Base-by-base conservation (phyloP, 1,140 invertebrate species). In the Lepidurus packardi region DNA sequence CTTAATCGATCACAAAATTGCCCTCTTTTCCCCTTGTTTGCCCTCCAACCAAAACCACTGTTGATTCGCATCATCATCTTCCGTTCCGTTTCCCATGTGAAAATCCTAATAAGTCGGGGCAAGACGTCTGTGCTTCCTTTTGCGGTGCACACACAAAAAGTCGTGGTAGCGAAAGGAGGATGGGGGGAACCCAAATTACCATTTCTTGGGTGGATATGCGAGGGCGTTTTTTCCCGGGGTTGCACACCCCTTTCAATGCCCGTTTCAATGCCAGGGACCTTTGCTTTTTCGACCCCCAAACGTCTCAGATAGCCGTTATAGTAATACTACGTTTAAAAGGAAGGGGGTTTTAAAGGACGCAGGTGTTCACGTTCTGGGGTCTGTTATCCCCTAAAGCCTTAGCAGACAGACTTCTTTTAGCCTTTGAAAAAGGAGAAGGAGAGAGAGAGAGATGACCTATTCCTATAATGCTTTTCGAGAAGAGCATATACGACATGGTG, bases 301-400 rank as follows among this genome's bases (percentile, higher is more conserved):
- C 53, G 53, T 65, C 53, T 65, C 53, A 65, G 9, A 65, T 65
- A 65, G 53, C 53, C 53, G 53, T 65, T 65, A 65, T 65, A 65
- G 53, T 65, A 65, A 65, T 65, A 65, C 53, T 65, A 21, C 53
- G 21, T 65, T 65, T 65, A 65, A 65, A 65, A 65, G 21, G 53
- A 21, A n/a, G 53, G 21, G 13, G 13, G 6, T 65, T 65, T 65
- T 65, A 65, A 13, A 65, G 53, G 53, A 65, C 53, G 53, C 53
- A 65, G 53, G 53, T 65, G 53, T 65, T 65, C 53, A 7, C 16
- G 16, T 65, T 65, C 53, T 65, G 16, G 53, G 16, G 21, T 65
- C 53, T 65, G 8, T 21, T 21, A 65, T 7, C 53, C 53, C 53
- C 53, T 34, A 34, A 34, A 34, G 34, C 34, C 34, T 34, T 34